A percentile compares a stretch with the other conserved stretches of the same genome.
Evolutionary conservation across 2,888 invertebrate species (phyloP).

Genomic region (Periphyllus acericola): DNA sequence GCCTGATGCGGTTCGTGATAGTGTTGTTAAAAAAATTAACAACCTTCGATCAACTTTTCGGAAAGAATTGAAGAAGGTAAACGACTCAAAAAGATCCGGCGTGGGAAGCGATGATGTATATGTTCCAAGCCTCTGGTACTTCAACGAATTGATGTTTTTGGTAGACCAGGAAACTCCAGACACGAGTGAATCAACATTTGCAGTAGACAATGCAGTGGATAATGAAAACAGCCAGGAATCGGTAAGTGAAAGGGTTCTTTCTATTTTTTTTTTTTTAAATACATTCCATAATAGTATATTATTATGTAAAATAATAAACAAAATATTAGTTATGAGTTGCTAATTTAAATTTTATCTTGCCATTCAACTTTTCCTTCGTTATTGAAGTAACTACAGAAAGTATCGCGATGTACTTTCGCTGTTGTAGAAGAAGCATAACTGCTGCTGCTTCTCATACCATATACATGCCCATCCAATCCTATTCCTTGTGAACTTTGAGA

Average conservation of each 20-base stretch:
- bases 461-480: neutral
- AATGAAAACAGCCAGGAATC: constrained; percentile 7
- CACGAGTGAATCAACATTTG: neutral
- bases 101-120: constrained; percentile 11
- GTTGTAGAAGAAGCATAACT: constrained; percentile 1
- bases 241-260: neutral
- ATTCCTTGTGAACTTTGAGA: neutral
- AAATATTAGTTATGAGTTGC: neutral
- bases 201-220: neutral
- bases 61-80: constrained; percentile 6
- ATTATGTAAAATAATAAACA: no score
- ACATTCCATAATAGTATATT: no score
- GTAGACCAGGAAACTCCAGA: constrained; percentile 2
- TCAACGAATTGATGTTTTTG: neutral
- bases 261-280: no score
- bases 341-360: constrained; percentile 5
- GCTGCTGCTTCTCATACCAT: neutral
- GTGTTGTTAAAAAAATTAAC: neutral
- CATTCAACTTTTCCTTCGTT: constrained; percentile 8
- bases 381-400: constrained; percentile 8
- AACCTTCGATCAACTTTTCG: neutral
- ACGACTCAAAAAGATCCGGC: neutral
- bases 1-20: neutral
- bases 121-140: constrained; percentile 25
- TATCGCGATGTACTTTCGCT: constrained; percentile 8